Conservation (phyloP, 2,797 vertebrate genomes). For the Serranus cabrilla region DNA sequence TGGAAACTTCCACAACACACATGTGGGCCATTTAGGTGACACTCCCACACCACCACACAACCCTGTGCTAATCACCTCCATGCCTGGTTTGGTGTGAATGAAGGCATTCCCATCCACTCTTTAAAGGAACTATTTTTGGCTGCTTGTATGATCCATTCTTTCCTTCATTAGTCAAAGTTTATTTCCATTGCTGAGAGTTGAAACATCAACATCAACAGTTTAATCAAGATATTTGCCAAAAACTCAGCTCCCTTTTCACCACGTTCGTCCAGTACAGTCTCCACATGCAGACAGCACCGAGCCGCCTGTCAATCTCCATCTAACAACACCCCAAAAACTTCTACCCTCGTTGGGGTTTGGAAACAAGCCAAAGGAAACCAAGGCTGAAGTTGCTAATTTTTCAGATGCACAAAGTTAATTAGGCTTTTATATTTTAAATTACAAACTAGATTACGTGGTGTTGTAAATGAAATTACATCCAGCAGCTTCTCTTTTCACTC, state of each 20-base stretch:
- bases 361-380: neutral
- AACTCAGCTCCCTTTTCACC: neutral
- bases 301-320: neutral
- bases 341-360: neutral
- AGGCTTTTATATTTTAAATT: neutral
- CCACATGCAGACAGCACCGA: neutral
- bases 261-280: neutral
- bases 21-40: too few relatives aligned
- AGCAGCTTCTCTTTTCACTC: neutral
- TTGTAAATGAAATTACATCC: neutral
- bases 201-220: neutral
- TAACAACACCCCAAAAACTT: neutral
- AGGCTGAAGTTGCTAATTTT: neutral
- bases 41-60: too few relatives aligned
- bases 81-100: too few relatives aligned
- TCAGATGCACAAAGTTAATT: neutral
- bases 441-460: neutral
- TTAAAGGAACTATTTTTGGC: neutral
- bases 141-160: neutral
- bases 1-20: too few relatives aligned
- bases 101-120: neutral
- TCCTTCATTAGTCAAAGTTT: neutral
- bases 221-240: neutral
- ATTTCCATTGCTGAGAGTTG: neutral
- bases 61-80: too few relatives aligned